phyloP scores from a whole-genome alignment of 2,113 vertebrate species.

The Microcebus tavaratra region DNA sequence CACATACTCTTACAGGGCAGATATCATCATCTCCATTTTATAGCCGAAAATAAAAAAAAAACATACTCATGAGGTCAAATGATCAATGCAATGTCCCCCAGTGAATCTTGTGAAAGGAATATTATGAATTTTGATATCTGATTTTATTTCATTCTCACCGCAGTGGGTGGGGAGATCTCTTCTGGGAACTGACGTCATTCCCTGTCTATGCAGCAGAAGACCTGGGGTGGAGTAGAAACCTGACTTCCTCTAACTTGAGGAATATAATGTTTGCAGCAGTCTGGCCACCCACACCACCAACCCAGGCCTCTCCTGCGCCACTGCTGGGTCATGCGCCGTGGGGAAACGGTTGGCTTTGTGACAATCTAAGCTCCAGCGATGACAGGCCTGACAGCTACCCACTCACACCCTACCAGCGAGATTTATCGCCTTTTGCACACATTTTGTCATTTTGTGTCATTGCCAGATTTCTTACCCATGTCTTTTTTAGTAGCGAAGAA shows the following conservation, averaged over 20 bases:
- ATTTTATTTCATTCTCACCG: not conserved
- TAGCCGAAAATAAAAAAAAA: not conserved
- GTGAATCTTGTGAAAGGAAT: not conserved
- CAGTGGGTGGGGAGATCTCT: not conserved
- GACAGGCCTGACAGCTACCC: not conserved
- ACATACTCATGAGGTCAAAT: not conserved
- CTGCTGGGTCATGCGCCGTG: no score
- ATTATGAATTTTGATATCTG: not conserved
- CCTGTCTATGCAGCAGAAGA: not conserved
- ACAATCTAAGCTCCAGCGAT: not conserved
- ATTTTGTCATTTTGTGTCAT: not conserved
- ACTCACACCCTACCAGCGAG: not conserved
- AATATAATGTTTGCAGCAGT: not conserved
- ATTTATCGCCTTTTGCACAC: not conserved
- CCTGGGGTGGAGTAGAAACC: not conserved
- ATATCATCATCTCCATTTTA: not conserved
- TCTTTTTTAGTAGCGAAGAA: slow-evolving; percentile 3
- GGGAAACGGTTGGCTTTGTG: not conserved
- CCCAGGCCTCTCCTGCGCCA: not conserved
- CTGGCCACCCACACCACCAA: not conserved
- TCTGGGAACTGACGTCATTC: not conserved
- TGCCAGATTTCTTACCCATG: not conserved
- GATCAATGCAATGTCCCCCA: not conserved
- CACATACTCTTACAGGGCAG: not conserved
- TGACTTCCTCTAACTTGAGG: not conserved